phyloP scores from a whole-genome alignment of 1,140 invertebrate genomes.

The Drosophila eugracilis region DNA sequence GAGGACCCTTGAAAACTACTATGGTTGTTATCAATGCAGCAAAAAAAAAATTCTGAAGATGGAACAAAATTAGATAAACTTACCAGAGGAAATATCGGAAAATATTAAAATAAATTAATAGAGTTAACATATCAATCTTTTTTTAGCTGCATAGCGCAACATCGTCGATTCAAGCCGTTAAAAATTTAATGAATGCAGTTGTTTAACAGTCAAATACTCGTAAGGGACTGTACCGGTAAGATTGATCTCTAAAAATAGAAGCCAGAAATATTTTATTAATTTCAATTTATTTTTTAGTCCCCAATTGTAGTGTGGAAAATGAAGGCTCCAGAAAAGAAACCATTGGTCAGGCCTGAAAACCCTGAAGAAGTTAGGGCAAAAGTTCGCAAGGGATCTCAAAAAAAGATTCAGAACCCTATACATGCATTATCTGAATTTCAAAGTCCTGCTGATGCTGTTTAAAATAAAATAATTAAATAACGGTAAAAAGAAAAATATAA shows the following conservation, averaged over 20 bases:
- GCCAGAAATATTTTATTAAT: background rate
- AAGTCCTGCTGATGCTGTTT: constrained; percentile 92
- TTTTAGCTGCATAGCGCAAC: constrained; percentile 97
- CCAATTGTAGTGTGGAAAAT: constrained; percentile 99
- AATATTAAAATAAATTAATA: background rate
- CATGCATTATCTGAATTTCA: constrained; percentile 98
- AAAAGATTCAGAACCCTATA: constrained; percentile 96
- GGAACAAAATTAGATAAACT: constrained; percentile 98
- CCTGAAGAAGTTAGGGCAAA: constrained; percentile 97
- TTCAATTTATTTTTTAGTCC: constrained; percentile 87
- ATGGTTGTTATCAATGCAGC: constrained; percentile 99
- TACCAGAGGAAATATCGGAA: constrained; percentile 91
- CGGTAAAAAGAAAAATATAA: too few relatives aligned
- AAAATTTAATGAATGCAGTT: constrained; percentile 99
- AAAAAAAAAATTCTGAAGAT: constrained; percentile 99
- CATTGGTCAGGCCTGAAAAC: constrained; percentile 96
- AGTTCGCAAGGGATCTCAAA: constrained; percentile 96
- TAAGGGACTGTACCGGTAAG: constrained; percentile 95
- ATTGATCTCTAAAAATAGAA: constrained; percentile 55
- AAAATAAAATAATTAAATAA: too few relatives aligned
- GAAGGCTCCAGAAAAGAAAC: constrained; percentile 99
- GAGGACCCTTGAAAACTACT: constrained; percentile 98
- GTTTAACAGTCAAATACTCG: constrained; percentile 99
- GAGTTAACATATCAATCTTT: background rate
- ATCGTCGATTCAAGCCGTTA: constrained; percentile 99